Evolutionary conservation across 2,797 vertebrate genomes (phyloP).

Genomic region (Margarornis squamiger): DNA sequence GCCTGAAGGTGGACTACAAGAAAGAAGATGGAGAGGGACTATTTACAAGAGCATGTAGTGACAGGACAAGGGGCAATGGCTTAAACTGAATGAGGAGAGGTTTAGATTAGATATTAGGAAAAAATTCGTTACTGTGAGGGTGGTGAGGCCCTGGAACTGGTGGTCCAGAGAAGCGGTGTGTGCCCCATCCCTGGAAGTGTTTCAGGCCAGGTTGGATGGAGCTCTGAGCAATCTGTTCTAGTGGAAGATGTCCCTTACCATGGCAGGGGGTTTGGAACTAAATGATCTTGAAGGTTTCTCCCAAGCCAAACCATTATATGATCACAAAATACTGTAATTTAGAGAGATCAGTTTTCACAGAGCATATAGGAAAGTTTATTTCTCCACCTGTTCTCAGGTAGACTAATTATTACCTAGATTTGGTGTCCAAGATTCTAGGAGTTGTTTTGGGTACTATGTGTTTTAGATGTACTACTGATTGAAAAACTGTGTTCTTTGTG

Average conservation of each 20-base stretch:
- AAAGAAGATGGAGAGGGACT: not conserved
- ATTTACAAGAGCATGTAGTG: not conserved
- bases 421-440: not conserved
- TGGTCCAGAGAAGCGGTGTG: not conserved
- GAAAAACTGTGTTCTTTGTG: not conserved
- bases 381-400: not conserved
- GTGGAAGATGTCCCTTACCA: not conserved
- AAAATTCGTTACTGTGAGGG: not conserved
- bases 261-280: not conserved
- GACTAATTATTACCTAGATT: not conserved
- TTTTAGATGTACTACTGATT: not conserved
- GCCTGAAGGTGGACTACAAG: not conserved
- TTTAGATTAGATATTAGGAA: not conserved
- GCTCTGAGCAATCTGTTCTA: not conserved
- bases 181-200: not conserved
- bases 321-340: not conserved
- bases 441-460: not conserved
- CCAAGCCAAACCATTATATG: not conserved
- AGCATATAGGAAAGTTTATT: not conserved
- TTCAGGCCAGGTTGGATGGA: not conserved
- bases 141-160: rapidly evolving
- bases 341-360: not conserved
- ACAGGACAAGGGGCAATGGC: not conserved
- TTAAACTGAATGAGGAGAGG: not conserved
- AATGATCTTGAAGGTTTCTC: not conserved